Base-by-base conservation (phyloP, 2,888 invertebrate species). In the Acanthosoma haemorrhoidale region DNA sequence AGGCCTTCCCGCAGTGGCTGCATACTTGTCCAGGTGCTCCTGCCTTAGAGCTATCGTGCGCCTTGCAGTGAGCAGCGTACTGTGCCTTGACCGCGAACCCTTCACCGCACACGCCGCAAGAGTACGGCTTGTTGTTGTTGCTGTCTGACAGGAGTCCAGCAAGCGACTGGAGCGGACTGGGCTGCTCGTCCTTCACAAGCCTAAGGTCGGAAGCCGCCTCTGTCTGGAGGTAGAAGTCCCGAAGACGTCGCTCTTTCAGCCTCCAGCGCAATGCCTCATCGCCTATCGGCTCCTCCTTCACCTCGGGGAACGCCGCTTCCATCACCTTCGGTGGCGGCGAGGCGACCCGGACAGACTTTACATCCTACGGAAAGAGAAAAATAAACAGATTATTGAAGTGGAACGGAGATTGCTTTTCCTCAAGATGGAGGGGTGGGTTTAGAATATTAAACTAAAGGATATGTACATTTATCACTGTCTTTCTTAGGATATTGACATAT, bases 1-100 rank as follows among this genome's bases (percentile, higher is more conserved):
- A 81, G 16, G 77, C 78, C 73, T 81, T 81, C 32, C 77, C 78
- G 70, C 81, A 81, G 68, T 79, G 79, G 38, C 79, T 78, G 75
- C 81, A 81, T 58, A 75, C 75, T 72, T 80, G 79, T 43, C 78
- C 75, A 4, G 75, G 73, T n/a, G n/a, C n/a, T n/a, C n/a, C n/a
- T n/a, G n/a, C n/a, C 69, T 72, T 74, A 32, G 72, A 69, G 2
- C 74, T 74, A 29, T 75, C 74, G 70, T 76, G 76, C 4, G 74
- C 73, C 68, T 74, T 76, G 68, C 75, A 75, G 67, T 76, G 76
- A 31, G 76, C 74, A 29, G 73, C 71, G 75, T 75, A 75, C 38
- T 76, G 75, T n/a, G 74, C 75, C n/a, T 73, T 66, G 63, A 73
- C 72, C n/a, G 71, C 59, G 70, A 75, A 75, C 72, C 73, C 70